Conservation (phyloP, 2,113 vertebrate species). For the Catharus minimus region DNA sequence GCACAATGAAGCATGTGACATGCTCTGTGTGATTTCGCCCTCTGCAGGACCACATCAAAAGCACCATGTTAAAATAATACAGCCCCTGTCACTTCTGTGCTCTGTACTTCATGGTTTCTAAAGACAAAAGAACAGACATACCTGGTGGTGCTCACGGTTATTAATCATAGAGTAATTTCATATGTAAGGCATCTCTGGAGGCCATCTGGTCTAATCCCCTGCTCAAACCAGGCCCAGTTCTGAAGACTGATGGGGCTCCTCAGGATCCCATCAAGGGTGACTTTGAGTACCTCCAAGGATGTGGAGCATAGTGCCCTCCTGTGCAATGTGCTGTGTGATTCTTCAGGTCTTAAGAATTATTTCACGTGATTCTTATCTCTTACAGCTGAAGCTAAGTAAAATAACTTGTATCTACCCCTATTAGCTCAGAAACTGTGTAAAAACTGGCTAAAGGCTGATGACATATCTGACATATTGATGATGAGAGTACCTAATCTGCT, state of each 20-base stretch:
- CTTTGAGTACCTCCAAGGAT: not conserved
- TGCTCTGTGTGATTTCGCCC: fast-evolving
- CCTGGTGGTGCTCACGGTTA: fast-evolving
- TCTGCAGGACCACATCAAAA: not conserved
- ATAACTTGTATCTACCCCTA: not conserved
- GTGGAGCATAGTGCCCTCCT: fast-evolving
- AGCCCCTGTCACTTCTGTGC: not conserved
- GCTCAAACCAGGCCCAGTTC: not conserved
- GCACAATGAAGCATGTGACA: fast-evolving
- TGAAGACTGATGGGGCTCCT: not conserved
- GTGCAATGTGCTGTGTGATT: fast-evolving
- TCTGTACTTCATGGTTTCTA: fast-evolving
- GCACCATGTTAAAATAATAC: fast-evolving
- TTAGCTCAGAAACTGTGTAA: not conserved
- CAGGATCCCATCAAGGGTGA: fast-evolving
- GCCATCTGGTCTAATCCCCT: not conserved
- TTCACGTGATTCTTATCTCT: not conserved
- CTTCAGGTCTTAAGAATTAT: not conserved
- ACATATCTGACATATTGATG: not conserved
- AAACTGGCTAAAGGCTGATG: not conserved
- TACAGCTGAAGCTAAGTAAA: not conserved
- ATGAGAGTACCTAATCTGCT: not conserved
- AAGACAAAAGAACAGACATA: not conserved
- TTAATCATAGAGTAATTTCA: not conserved
- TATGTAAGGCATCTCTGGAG: not conserved